phyloP scores from a whole-genome alignment of 2,113 vertebrate species.

The Hippoglossus stenolepis region DNA sequence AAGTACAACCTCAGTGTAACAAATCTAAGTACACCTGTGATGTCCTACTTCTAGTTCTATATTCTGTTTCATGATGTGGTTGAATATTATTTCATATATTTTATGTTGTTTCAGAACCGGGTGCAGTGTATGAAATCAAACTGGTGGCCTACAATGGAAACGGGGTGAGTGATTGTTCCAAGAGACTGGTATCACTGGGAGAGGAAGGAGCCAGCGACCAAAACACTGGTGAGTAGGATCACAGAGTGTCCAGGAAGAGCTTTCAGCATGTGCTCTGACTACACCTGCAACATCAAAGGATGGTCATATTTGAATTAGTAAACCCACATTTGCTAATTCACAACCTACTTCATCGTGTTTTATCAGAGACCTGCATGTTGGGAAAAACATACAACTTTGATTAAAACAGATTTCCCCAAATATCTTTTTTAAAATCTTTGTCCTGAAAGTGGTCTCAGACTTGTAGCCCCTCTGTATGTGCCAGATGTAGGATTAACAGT shows the following conservation, averaged over 20 bases:
- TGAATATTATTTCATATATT: background rate
- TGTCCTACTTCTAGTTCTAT: background rate
- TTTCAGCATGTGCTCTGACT: background rate
- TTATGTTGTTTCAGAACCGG: conserved; percentile 66
- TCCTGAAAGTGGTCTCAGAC: background rate
- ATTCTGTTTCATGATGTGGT: background rate
- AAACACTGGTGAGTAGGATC: conserved; percentile 58
- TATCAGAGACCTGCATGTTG: too few species aligned
- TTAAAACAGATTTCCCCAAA: too few species aligned
- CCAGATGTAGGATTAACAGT: background rate
- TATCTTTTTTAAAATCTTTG: too few species aligned
- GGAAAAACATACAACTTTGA: too few species aligned
- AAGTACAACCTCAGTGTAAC: background rate
- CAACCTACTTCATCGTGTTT: background rate
- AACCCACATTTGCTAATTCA: background rate
- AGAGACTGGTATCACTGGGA: conserved; percentile 76
- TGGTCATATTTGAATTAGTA: background rate
- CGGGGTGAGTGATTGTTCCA: conserved; percentile 82
- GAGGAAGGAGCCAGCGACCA: conserved; percentile 72
- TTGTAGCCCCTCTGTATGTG: background rate
- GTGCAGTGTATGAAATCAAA: conserved; percentile 81
- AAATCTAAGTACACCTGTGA: background rate
- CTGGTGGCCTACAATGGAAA: conserved; percentile 83
- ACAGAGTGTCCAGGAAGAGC: background rate
- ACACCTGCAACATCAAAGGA: background rate